Percentiles rank a stretch among this genome's conserved stretches.
phyloP scores from a whole-genome alignment of 2,888 invertebrate genomes.

The Scrobipalpa atriplicella region DNA sequence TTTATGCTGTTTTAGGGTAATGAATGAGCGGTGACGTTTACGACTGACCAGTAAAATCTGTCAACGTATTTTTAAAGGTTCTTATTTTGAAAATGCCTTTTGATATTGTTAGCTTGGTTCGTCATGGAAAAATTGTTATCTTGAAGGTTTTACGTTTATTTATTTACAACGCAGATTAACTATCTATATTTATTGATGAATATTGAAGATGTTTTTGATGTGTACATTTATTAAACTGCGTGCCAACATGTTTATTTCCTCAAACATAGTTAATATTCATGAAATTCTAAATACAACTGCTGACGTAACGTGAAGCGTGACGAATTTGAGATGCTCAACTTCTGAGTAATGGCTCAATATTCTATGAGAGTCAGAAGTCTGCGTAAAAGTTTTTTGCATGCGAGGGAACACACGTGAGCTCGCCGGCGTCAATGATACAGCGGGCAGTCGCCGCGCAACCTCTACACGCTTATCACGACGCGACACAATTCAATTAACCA shows the following conservation, averaged over 20 bases:
- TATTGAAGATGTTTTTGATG: neutral
- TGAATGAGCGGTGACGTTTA: constrained; percentile 1
- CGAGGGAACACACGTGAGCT: constrained; percentile 67
- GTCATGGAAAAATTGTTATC: neutral
- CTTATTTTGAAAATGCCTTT: neutral
- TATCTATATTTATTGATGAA: neutral
- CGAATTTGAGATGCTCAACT: constrained; percentile 39
- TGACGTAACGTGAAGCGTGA: constrained; percentile 28
- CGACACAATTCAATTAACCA: constrained; percentile 61
- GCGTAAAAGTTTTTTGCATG: constrained; percentile 74
- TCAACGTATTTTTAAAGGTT: neutral
- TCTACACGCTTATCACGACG: constrained; percentile 73
- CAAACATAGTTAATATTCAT: constrained; percentile 12
- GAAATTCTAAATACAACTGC: constrained; percentile 12
- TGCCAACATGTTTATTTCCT: constrained; percentile 12
- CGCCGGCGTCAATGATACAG: constrained; percentile 67
- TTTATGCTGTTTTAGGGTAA: neutral
- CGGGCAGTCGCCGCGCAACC: constrained; percentile 73
- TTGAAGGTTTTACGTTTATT: neutral
- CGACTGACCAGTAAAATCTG: constrained; percentile 1
- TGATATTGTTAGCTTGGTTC: neutral
- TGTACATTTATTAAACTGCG: constrained; percentile 22
- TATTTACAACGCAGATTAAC: neutral
- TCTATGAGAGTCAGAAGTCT: constrained; percentile 65
- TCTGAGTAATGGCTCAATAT: constrained; percentile 44